Evolutionary conservation across 1,140 invertebrate genomes (phyloP), one percentile per base, ranked within the genome.

Genomic region (Pseudomyrmex pallidus): DNA sequence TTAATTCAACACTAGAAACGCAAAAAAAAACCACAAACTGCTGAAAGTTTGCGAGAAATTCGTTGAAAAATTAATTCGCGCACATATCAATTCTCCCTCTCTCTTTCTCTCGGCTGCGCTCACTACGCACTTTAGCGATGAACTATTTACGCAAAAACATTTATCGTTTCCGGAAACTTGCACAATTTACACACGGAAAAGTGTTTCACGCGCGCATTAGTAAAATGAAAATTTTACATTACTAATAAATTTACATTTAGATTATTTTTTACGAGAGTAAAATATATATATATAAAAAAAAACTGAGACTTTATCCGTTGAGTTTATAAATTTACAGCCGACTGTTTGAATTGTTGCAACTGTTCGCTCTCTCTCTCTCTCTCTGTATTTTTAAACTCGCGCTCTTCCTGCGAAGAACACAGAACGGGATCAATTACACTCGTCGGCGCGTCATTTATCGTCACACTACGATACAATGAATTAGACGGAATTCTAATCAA

Each of bases 401-500:
- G 10, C 50, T 59, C 10, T 17, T 70, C 44, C 10, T 7, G 17
- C 4, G 22, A 2, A 25, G 25, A 25, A 25, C 22, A 25, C 22
- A 12, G 20, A n/a, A 48, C 56, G 12, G 76, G 76, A n/a, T 50
- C n/a, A 48, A 80, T 59, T 50, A 46, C 48, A 12, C 62, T 63
- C 20, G 57, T 48, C 46, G 61, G 12, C 66, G 15, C 56, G 54
- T 48, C 20, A 48, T 70, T 46, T 46, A 68, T 68, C 64, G 52
- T 68, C 64, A 35, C 64, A 52, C 44, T 7, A 61, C 56, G 20
- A 44, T 52, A 35, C 54, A 66, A 48, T 80, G 59, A 80, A 80
- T 80, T 72, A 70, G 15, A 70, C n/a, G 76, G 56, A 61, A 72
- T 80, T 68, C 54, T 50, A 56, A 70, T 80, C 76, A 80, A 80